phyloP scores from a whole-genome alignment of 2,888 invertebrate species.

The Pristionchus arcanus region DNA sequence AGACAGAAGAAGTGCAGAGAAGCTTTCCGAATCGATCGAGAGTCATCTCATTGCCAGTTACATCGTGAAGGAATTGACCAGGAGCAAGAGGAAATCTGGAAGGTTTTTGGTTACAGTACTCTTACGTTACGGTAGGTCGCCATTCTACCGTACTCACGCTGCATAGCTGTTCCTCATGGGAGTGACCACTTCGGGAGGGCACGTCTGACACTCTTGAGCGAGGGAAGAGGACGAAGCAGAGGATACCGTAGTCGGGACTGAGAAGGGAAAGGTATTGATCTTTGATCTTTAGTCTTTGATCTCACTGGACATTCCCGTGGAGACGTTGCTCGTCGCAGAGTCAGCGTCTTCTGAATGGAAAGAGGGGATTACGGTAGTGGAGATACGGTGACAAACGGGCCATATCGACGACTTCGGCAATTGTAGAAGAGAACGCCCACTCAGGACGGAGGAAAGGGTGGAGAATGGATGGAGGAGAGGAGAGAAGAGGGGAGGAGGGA shows the following conservation, averaged over 20 bases:
- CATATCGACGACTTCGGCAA: background rate
- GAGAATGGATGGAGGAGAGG: background rate
- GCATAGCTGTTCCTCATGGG: constrained; percentile 27
- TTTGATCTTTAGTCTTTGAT: background rate
- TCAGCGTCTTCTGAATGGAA: constrained; percentile 21
- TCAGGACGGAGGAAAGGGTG: background rate
- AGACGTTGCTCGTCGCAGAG: constrained; percentile 25
- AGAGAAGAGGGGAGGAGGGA: background rate
- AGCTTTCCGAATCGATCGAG: constrained; percentile 42
- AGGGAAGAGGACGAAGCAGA: constrained; percentile 4
- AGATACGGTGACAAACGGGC: background rate
- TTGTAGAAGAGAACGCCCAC: background rate
- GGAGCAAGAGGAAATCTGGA: background rate
- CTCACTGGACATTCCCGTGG: background rate
- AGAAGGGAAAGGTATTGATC: background rate
- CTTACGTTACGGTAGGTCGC: too few relatives aligned
- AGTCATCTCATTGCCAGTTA: constrained; percentile 43
- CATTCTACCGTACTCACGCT: constrained; percentile 31
- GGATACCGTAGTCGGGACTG: background rate
- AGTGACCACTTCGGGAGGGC: constrained; percentile 14
- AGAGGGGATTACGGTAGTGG: background rate
- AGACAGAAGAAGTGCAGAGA: constrained; percentile 41
- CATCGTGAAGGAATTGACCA: constrained; percentile 38
- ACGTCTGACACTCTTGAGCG: background rate
- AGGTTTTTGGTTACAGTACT: background rate